Evolutionary conservation across 2,113 vertebrate genomes (phyloP).

Genomic region (Xenopus laevis): DNA sequence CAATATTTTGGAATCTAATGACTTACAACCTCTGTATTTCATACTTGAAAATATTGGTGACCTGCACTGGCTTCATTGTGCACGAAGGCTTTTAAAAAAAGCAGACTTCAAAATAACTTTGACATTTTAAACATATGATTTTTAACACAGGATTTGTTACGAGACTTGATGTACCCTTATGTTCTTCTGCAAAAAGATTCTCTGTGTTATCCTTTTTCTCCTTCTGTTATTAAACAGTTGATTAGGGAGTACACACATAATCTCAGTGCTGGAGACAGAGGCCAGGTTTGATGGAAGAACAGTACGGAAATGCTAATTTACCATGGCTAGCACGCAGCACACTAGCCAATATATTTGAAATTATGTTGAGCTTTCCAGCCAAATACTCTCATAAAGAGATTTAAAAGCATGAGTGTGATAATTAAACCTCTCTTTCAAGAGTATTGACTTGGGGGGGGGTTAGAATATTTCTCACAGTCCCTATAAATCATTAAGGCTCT

Average conservation of each 20-base stretch:
- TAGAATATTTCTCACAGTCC: constrained; percentile 57
- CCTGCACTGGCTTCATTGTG: too few relatives aligned
- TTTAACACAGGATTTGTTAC: too few relatives aligned
- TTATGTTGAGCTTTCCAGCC: constrained; percentile 57
- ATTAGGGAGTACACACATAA: not conserved
- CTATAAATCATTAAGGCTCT: constrained; percentile 55
- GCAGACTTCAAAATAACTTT: too few relatives aligned
- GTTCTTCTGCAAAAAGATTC: not conserved
- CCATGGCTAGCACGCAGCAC: not conserved
- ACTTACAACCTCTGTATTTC: too few relatives aligned
- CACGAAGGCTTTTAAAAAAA: too few relatives aligned
- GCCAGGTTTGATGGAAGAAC: not conserved
- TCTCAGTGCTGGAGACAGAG: not conserved
- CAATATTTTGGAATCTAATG: too few relatives aligned
- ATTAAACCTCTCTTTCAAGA: constrained; percentile 57
- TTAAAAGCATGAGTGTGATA: constrained; percentile 58
- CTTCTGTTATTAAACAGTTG: constrained; percentile 42
- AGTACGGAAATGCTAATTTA: constrained; percentile 47
- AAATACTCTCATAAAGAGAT: constrained; percentile 62
- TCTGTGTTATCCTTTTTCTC: not conserved
- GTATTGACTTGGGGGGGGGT: constrained; percentile 56
- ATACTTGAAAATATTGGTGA: too few relatives aligned
- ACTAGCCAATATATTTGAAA: constrained; percentile 55
- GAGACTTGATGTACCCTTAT: not conserved
- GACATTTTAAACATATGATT: not conserved